phyloP scores from a whole-genome alignment of 1,140 invertebrate genomes.

The Xylocopa sonorina region DNA sequence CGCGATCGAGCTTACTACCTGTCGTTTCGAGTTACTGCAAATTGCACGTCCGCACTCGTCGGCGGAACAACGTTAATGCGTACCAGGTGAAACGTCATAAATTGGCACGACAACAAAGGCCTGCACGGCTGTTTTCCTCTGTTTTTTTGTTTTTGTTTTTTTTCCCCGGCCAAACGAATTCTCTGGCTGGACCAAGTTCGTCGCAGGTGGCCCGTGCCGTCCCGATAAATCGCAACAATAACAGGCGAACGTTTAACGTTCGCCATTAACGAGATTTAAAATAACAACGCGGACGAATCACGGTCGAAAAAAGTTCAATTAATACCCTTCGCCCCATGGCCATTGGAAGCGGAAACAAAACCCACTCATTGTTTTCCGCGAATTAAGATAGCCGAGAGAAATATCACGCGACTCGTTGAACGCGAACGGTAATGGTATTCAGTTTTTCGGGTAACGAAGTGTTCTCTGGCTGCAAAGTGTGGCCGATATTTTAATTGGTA shows the following conservation, averaged over 20 bases:
- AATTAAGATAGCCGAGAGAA: not conserved
- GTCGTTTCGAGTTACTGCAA: slow-evolving; percentile 56
- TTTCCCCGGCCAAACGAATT: slow-evolving; percentile 5
- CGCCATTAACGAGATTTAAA: slow-evolving; percentile 28
- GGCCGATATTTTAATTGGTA: slow-evolving; percentile 10
- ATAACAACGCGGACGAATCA: slow-evolving; percentile 25
- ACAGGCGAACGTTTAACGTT: not conserved
- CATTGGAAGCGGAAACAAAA: not conserved
- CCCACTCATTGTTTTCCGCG: not conserved
- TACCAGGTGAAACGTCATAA: not conserved
- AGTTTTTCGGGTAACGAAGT: not conserved
- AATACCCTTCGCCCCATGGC: slow-evolving; percentile 4
- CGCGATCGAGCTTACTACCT: slow-evolving; percentile 45
- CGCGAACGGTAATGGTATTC: not conserved
- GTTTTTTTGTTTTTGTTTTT: not conserved
- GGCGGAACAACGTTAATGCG: slow-evolving; percentile 7
- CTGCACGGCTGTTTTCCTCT: not conserved
- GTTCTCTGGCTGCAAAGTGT: not conserved
- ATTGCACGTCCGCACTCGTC: slow-evolving; percentile 55
- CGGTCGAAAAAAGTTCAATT: slow-evolving; percentile 16
- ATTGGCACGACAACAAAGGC: slow-evolving; percentile 16
- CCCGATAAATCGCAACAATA: slow-evolving; percentile 28
- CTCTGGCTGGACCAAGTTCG: slow-evolving; percentile 30
- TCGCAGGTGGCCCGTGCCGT: not conserved
- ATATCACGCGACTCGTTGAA: not conserved